Evolutionary conservation across 1,140 invertebrate species (phyloP).

Genomic region (Achroia grisella): DNA sequence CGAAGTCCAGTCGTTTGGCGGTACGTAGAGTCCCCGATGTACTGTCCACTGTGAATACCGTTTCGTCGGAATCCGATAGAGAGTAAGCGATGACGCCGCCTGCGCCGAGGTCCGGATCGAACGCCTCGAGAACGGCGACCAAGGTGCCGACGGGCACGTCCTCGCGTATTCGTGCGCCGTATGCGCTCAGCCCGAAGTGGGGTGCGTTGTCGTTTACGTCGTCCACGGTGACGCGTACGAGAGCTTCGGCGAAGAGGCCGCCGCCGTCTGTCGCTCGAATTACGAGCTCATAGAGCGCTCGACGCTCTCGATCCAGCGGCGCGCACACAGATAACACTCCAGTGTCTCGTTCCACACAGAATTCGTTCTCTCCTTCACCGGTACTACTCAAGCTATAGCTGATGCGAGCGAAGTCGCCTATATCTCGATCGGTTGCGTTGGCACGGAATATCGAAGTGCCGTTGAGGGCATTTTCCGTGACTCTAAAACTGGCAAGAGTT

Average conservation of each 20-base stretch:
- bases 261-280: slow-evolving; percentile 88
- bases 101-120: slow-evolving; percentile 88
- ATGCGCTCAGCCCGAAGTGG: slow-evolving; percentile 82
- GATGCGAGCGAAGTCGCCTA: slow-evolving; percentile 86
- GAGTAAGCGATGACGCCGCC: slow-evolving; percentile 86
- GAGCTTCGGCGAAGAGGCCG: slow-evolving; percentile 83
- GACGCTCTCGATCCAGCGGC: slow-evolving; percentile 87
- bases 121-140: slow-evolving; percentile 88
- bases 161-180: slow-evolving; percentile 90
- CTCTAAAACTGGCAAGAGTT: slow-evolving; percentile 84
- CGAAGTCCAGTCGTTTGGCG: slow-evolving; percentile 85
- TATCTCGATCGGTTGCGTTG: slow-evolving; percentile 90
- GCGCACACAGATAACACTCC: slow-evolving; percentile 86
- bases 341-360: slow-evolving; percentile 84
- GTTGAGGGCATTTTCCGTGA: slow-evolving; percentile 91
- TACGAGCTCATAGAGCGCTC: slow-evolving; percentile 87
- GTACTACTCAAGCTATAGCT: slow-evolving; percentile 87
- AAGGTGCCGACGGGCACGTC: slow-evolving; percentile 92
- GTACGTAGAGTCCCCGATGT: slow-evolving; percentile 89
- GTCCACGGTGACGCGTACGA: slow-evolving; percentile 86
- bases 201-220: slow-evolving; percentile 96
- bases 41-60: slow-evolving; percentile 84
- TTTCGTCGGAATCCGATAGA: slow-evolving; percentile 80
- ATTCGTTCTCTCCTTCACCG: slow-evolving; percentile 83
- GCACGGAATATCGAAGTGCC: slow-evolving; percentile 87